Base-by-base conservation (phyloP, 1,140 invertebrate species). In the Pseudachorutes palmiensis region DNA sequence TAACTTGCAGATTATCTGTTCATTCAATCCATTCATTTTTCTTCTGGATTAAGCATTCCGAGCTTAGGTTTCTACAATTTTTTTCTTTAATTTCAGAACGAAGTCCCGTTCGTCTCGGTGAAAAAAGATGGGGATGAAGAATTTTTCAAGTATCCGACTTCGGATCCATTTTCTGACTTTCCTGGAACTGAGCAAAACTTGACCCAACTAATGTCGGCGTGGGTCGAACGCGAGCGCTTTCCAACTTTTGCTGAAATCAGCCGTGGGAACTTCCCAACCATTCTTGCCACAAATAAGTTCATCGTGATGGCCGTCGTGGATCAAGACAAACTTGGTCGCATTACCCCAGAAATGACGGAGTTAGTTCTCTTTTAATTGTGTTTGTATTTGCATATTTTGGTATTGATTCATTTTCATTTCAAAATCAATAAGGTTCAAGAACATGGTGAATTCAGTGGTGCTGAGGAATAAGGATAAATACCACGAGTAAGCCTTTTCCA, bases 161-260 rank as follows among this genome's bases (percentile, higher is more conserved):
- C 14, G 24, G 51, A 16, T 14, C 5, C 36, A 5, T 5, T 16
- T 55, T 9, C 12, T 55, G 24, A 55, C 12, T 16, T 24, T 26
- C 51, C 51, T 16, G 41, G 1, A 61, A 26, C 48, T 5, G 63
- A 61, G 58, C 28, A 26, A 36, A 66, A 69, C 29, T 49, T 45
- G n/a, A 69, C 68, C 1, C 5, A 24, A 62, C 9, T 14, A 19
- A 24, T 74, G 28, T 32, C 33, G 68, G 84, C 87, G 58, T 98
- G 94, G 93, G 83, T 98, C 26, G 91, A 91, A 75, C 81, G 86
- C 48, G 93, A 98, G 77, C 82, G 94, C 66, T 98, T 97, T 82
- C 84, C 87, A 33, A 87, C 89, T 58, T 96, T 97, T 75, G 88
- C 91, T 12, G 92, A 91, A 83, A 84, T 94, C 9, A 90, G 90